Evolutionary conservation across 2,797 vertebrate genomes (phyloP).

Genomic region (Sebastiscus albofasciatus): DNA sequence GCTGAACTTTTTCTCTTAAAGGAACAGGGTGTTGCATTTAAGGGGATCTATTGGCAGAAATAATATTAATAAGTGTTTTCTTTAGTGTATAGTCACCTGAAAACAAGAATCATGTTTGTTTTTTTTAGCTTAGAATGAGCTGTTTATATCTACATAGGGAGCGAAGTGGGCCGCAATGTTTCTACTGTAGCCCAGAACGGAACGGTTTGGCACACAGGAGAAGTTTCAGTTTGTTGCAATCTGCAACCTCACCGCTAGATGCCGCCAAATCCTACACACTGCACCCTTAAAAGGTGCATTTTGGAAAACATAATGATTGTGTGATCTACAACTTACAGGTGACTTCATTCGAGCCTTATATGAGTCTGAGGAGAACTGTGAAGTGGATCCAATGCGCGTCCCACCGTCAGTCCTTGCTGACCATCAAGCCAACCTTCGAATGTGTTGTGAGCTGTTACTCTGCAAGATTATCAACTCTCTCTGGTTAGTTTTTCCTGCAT

Average conservation of each 20-base stretch:
- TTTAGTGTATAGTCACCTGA: too few species aligned
- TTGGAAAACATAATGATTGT: background rate
- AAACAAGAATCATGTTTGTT: too few species aligned
- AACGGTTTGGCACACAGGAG: too few species aligned
- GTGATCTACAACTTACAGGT: slow-evolving; percentile 75
- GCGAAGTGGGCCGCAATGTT: fast-evolving
- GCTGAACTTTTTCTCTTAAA: background rate
- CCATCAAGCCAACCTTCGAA: slow-evolving; percentile 97
- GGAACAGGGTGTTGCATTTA: too few species aligned
- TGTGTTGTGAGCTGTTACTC: slow-evolving; percentile 98
- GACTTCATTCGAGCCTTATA: slow-evolving; percentile 98
- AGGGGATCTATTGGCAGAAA: too few species aligned
- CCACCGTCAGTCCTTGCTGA: slow-evolving; percentile 93
- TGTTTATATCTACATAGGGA: too few species aligned
- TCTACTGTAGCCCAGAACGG: too few species aligned
- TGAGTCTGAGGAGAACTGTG: slow-evolving; percentile 98
- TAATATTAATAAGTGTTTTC: too few species aligned
- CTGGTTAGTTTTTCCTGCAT: slow-evolving; percentile 83
- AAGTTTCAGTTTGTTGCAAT: too few species aligned
- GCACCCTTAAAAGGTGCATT: background rate
- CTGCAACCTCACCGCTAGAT: too few species aligned
- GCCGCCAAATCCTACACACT: too few species aligned
- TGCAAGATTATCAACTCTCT: slow-evolving; percentile 99
- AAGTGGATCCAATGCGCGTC: slow-evolving; percentile 97
- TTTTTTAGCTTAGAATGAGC: too few species aligned